Base-by-base conservation (phyloP, 2,888 invertebrate genomes). In the Pycnomerus fuliginosus region DNA sequence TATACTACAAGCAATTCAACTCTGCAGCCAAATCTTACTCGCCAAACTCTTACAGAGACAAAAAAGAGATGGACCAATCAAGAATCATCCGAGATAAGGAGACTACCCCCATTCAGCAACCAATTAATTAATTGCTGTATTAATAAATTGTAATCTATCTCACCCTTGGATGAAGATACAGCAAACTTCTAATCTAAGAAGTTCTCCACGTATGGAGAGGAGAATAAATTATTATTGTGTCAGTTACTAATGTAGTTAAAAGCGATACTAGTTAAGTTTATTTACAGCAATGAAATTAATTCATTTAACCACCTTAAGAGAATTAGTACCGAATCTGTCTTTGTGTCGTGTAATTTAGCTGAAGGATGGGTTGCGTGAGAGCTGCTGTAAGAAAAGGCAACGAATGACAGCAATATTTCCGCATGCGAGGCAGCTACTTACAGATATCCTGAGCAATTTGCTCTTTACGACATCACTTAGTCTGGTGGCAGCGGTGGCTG, bases 401-500 rank as follows among this genome's bases (percentile, higher is more conserved):
- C 56, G 62, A 64, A 65, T 62, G 59, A 56, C 58, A 58, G 60
- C 60, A 61, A 66, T 65, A 64, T 65, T 62, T 62, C 62, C 56
- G 52, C 58, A 61, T 57, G 59, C 57, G 53, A 65, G 61, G 58
- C 61, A 55, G 56, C 60, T 60, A 60, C 62, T 64, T 59, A 61
- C 61, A 60, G 63, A 68, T 64, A 65, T 64, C 65, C 64, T 56
- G 52, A 61, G 65, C 65, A 68, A 68, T 68, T 68, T 67, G 64
- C 65, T 63, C 65, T 66, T 68, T 68, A 68, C 65, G 68, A 67
- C 60, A 62, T 56, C 58, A 59, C 59, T 62, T 62, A 57, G 55
- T 56, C 48, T 51, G 49, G 50, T 20, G 8, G 20, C 8, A 39
- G 34, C 43, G 45, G 52, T 48, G 44, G 49, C 44, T 39, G 23